These are phyloP conservation scores for Labeo rohita DNA, from an alignment of 2,113 vertebrate species.

Conservation along the genomic window DNA sequence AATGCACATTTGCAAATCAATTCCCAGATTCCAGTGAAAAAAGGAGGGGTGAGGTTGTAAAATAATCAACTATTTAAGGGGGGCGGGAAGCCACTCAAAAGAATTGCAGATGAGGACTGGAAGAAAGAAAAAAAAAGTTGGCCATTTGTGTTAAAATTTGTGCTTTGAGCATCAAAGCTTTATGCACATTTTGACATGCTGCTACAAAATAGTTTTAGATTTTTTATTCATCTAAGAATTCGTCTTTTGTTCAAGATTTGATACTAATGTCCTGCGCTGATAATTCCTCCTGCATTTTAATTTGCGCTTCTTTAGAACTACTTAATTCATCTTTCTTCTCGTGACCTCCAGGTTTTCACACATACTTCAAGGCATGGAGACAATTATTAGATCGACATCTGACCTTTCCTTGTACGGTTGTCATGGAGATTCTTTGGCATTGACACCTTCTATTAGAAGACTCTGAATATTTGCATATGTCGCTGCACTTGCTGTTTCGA, in stretches of 20 bases:
- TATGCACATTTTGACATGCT: not conserved
- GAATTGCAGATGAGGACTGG: constrained; percentile 70
- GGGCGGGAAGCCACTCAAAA: constrained; percentile 45
- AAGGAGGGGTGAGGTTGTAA: constrained; percentile 65
- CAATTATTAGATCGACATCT: constrained; percentile 66
- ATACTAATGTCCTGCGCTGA: not conserved
- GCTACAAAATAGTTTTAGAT: constrained; percentile 12
- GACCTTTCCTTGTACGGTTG: constrained; percentile 60
- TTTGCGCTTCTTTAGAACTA: constrained; percentile 13
- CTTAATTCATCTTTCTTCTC: constrained; percentile 32
- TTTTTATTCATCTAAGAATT: not conserved
- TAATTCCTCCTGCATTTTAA: constrained; percentile 19
- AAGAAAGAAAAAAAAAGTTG: constrained; percentile 53
- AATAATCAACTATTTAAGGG: constrained; percentile 65
- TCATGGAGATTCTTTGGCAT: constrained; percentile 52
- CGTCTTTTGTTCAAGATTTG: not conserved
- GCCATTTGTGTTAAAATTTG: constrained; percentile 20
- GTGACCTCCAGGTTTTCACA: constrained; percentile 49
- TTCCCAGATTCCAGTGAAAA: constrained; percentile 66
- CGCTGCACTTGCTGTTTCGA: not conserved
- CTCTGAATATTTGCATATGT: constrained; percentile 50
- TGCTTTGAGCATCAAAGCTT: not conserved
- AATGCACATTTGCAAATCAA: constrained; percentile 80
- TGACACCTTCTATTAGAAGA: constrained; percentile 36
- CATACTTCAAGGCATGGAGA: constrained; percentile 47